A percentile compares a stretch with the other conserved stretches of the same genome.
Conservation (phyloP, 2,888 invertebrate species). For the Chesias legatella region DNA sequence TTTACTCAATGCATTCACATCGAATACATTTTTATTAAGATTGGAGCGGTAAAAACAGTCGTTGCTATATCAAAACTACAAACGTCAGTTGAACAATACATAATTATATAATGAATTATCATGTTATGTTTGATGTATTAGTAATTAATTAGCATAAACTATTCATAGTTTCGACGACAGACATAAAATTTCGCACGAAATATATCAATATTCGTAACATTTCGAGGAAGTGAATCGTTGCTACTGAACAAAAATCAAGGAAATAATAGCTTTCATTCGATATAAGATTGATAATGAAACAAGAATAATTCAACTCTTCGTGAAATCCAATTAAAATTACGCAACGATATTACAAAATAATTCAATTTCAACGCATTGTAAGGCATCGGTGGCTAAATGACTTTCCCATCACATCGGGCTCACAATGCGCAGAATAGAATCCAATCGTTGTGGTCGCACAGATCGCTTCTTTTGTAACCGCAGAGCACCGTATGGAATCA, state of each 20-base stretch:
- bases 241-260: no score
- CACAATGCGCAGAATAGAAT: slow-evolving; percentile 37
- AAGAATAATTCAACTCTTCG: slow-evolving; percentile 3
- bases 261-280: slow-evolving; percentile 3
- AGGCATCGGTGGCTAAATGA: slow-evolving; percentile 45
- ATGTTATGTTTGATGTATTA: slow-evolving; percentile 41
- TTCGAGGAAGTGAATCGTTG: no score
- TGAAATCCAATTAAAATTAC: slow-evolving; percentile 26
- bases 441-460: slow-evolving; percentile 55
- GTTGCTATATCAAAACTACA: slow-evolving; percentile 66
- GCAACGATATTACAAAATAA: slow-evolving; percentile 34
- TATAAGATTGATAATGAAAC: slow-evolving; percentile 10
- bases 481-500: slow-evolving; percentile 50
- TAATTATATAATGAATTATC: slow-evolving; percentile 61
- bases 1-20: slow-evolving; percentile 44
- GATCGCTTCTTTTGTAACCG: slow-evolving; percentile 62
- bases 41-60: slow-evolving; percentile 53
- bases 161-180: no score
- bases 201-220: no score
- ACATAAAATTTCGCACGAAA: no score
- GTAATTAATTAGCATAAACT: slow-evolving; percentile 35
- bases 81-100: slow-evolving; percentile 70
- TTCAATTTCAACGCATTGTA: slow-evolving; percentile 36
- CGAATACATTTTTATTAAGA: slow-evolving; percentile 47
- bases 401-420: slow-evolving; percentile 44